Evolutionary conservation across 2,888 invertebrate species (phyloP).

Genomic region (Pharmacophagus antenor): DNA sequence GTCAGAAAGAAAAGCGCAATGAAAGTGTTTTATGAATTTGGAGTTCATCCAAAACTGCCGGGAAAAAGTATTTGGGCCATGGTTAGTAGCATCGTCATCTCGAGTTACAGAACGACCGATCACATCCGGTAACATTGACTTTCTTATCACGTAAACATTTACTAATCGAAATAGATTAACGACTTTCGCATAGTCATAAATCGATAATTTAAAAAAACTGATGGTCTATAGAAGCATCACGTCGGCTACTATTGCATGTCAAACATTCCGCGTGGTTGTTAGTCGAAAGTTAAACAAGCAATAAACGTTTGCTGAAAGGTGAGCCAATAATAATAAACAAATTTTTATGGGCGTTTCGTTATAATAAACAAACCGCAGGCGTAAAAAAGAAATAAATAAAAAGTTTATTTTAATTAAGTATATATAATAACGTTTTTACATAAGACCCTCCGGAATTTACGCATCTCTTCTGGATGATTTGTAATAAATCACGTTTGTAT

Average conservation of each 20-base stretch:
- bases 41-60: constrained; percentile 66
- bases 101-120: constrained; percentile 61
- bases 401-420: background rate
- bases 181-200: constrained; percentile 45
- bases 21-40: constrained; percentile 67
- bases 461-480: background rate
- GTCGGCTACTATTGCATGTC: constrained; percentile 3
- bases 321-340: constrained; percentile 22
- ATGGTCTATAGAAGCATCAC: constrained; percentile 9
- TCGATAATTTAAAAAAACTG: constrained; percentile 33
- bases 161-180: constrained; percentile 56
- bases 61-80: constrained; percentile 73
- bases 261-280: constrained; percentile 1
- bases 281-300: background rate
- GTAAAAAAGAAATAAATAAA: background rate
- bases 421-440: background rate
- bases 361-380: constrained; percentile 8
- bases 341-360: constrained; percentile 19
- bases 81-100: constrained; percentile 67
- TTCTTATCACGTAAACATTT: constrained; percentile 70
- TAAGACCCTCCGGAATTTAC: background rate
- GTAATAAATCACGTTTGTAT: background rate
- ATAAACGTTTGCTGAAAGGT: constrained; percentile 11
- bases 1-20: constrained; percentile 39
- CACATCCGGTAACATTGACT: constrained; percentile 78